These are phyloP conservation scores for Drosophila differens DNA, from an alignment of 2,888 invertebrate genomes.

Conservation along the genomic window DNA sequence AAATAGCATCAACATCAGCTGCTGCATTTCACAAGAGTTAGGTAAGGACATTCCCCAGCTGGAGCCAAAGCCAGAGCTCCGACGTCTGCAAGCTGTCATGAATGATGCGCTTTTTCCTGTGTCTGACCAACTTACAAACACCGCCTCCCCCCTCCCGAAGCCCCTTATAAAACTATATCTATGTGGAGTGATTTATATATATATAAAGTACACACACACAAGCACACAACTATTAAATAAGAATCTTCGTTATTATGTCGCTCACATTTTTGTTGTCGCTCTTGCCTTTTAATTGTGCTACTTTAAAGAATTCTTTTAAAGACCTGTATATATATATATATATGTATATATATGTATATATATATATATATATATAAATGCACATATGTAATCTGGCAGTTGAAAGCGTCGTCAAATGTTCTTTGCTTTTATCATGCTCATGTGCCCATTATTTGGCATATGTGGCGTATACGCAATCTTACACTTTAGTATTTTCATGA, in stretches of 20 bases:
- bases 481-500: constrained; percentile 34
- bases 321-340: constrained; percentile 21
- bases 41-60: constrained; percentile 6
- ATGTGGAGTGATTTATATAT: constrained; percentile 61
- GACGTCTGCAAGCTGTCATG: constrained; percentile 64
- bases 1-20: constrained; percentile 68
- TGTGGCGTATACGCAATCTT: constrained; percentile 61
- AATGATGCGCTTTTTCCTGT: constrained; percentile 75
- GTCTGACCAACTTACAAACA: constrained; percentile 53
- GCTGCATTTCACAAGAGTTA: constrained; percentile 63
- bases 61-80: constrained; percentile 28
- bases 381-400: constrained; percentile 30
- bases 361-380: constrained; percentile 18
- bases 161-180: constrained; percentile 46
- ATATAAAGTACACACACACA: constrained; percentile 53
- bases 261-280: constrained; percentile 32
- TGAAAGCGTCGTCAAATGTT: constrained; percentile 46
- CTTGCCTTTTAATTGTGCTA: constrained; percentile 52
- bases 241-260: constrained; percentile 68
- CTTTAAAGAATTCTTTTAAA: constrained; percentile 60
- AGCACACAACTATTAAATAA: constrained; percentile 68
- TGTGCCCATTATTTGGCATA: constrained; percentile 63
- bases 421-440: constrained; percentile 51
- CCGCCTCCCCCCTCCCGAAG: background rate
- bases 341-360: constrained; percentile 11